Base-by-base conservation (phyloP, 2,113 vertebrate genomes). In the Andinoacara biseriatus region DNA sequence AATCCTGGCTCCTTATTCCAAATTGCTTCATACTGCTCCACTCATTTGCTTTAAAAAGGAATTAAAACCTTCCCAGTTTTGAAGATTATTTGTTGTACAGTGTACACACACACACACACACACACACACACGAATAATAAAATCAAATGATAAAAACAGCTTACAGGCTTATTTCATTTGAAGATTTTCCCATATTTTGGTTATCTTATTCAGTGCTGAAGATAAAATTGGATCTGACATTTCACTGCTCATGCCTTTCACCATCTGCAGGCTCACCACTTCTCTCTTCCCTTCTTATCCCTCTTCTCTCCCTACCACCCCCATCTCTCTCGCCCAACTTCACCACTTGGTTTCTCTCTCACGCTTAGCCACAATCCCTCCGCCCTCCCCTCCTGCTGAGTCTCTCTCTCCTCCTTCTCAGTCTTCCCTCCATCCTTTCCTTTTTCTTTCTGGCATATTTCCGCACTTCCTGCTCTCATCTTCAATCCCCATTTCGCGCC, bases 201-300 rank as follows among this genome's bases (percentile, higher is more conserved):
- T 82, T 72, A 85, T 92, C 90, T 91, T 84, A 85, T 80, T 89
- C 87, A 60, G 84, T 58, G 86, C 86, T 82, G 72, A 81, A 90
- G 86, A 92, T 91, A 90, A 91, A 94, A 94, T 84, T 91, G 92
- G 92, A 94, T 93, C 81, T 86, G 83, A 58, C 85, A 88, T 89
- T 86, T 78, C 80, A 61, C 80, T 83, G 85, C 78, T 92, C 80
- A 80, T 86, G 88, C 79, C 67, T 86, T 76, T 82, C 87, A 91
- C 91, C 91, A 94, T 93, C 92, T 94, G 89, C 88, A 94, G 84
- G 83, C 88, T 90, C 84, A 83, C 76, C 78, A 78, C 91, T 78
- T 87, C 78, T 79, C 76, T 78, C 78, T 81, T 56, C 59, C 54
- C 60, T 82, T 76, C 82, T 88, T 76, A 84, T 85, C 67, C 80